Evolutionary conservation across 2,888 invertebrate genomes (phyloP).

Genomic region (Eledone cirrhosa): DNA sequence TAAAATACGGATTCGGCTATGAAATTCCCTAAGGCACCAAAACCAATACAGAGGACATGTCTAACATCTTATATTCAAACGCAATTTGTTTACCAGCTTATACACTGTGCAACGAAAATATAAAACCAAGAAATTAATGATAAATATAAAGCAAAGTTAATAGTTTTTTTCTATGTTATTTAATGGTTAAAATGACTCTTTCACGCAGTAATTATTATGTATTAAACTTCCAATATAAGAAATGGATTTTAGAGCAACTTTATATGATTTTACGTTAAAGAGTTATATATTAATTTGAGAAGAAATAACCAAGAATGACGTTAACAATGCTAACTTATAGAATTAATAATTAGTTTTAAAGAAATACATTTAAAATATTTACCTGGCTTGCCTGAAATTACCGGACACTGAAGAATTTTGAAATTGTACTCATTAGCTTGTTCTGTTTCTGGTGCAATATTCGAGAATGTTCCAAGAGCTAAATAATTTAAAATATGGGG

Average conservation of each 20-base stretch:
- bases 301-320: too few relatives aligned
- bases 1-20: too few relatives aligned
- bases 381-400: slow-evolving; percentile 88
- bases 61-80: too few relatives aligned
- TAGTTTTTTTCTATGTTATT: background rate
- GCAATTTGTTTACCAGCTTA: too few relatives aligned
- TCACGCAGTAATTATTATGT: background rate
- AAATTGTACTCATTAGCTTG: slow-evolving; percentile 45
- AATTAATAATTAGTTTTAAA: background rate
- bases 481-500: slow-evolving; percentile 22
- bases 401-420: slow-evolving; percentile 65
- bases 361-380: slow-evolving; percentile 32
- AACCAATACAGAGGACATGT: too few relatives aligned
- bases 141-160: background rate
- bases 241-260: too few relatives aligned
- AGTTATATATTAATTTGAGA: too few relatives aligned
- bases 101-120: too few relatives aligned
- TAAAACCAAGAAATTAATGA: too few relatives aligned
- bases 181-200: background rate
- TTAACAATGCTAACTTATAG: background rate
- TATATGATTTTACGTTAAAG: too few relatives aligned
- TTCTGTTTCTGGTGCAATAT: slow-evolving; percentile 47
- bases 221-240: too few relatives aligned
- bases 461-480: slow-evolving; percentile 56
- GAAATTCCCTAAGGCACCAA: too few relatives aligned